Percentiles rank a stretch among this genome's conserved stretches.
Conservation (phyloP, 2,113 vertebrate species). For the Ptychochromis oligacanthus region DNA sequence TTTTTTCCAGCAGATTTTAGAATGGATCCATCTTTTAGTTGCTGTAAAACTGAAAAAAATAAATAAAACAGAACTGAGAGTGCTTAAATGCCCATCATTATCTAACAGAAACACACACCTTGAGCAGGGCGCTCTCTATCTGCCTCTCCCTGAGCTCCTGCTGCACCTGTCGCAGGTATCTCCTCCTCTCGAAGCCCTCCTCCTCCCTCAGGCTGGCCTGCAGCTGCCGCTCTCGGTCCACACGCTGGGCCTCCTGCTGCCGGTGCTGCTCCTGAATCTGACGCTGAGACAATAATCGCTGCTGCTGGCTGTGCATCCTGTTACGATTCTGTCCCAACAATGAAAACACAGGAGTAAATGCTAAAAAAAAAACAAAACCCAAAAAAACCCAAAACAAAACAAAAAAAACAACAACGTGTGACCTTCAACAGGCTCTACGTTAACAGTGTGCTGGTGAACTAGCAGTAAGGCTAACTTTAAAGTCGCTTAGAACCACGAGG, state of each 20-base stretch:
- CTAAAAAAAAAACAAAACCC: neutral
- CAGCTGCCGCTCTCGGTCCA: constrained; percentile 62
- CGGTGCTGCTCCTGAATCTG: constrained; percentile 62
- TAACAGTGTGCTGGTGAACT: neutral
- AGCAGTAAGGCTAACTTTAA: neutral
- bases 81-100: neutral
- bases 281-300: constrained; percentile 42
- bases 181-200: constrained; percentile 72
- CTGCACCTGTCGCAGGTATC: constrained; percentile 73
- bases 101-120: constrained; percentile 57
- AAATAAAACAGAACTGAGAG: neutral
- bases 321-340: constrained; percentile 43
- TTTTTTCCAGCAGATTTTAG: neutral
- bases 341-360: neutral
- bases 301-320: constrained; percentile 54
- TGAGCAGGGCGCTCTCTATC: constrained; percentile 79
- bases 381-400: too few species aligned
- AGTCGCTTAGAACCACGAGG: neutral
- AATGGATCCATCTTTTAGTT: neutral
- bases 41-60: neutral
- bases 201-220: constrained; percentile 70
- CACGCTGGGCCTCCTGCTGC: constrained; percentile 52
- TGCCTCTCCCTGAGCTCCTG: constrained; percentile 79
- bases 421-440: neutral
- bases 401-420: too few species aligned